Evolutionary conservation across 1,140 invertebrate species (phyloP), one percentile per base, ranked within the genome.

Genomic region (Bombus balteatus): DNA sequence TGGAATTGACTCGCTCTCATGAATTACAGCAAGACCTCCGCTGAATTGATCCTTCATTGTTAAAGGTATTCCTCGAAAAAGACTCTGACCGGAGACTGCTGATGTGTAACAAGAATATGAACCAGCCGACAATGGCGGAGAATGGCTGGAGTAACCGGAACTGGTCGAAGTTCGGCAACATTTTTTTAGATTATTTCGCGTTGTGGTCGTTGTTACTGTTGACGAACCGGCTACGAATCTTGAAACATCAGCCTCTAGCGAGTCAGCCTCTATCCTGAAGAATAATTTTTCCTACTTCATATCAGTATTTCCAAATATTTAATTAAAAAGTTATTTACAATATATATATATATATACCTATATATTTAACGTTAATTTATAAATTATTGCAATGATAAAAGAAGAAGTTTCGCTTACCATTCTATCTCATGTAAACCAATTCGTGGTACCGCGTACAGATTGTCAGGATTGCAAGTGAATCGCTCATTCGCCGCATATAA

Each of bases 91-190:
- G 32, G 73, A 74, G 22, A 76, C 37, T 25, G 85, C 78, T 9
- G 90, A 78, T 4, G 87, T 75, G 28, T 90, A 91, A 53, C 83
- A 89, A 39, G 91, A 91, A 77, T 87, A 93, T 25, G 92, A 93
- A n/a, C 90, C 89, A 37, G 91, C 91, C 25, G 93, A 93, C 37
- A 94, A 77, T 41, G 92, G 91, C 2, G 93, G 92, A 41, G 93
- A 94, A 75, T 94, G 90, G 53, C 92, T 93, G 83, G 93, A 93
- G 65, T 93, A 94, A 72, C 93, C 93, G 34, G 93, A 93, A 90
- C 93, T 93, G 81, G 90, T 93, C 57, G 93, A 94, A 10, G 89
- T 92, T 74, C 89, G 91, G 84, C 88, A 91, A 82, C 92, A 94
- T 91, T 89, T 92, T 92, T 85, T 92, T 70, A 86, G 85, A 89